Base-by-base conservation (phyloP, 2,888 invertebrate genomes). In the Spilarctia lutea region DNA sequence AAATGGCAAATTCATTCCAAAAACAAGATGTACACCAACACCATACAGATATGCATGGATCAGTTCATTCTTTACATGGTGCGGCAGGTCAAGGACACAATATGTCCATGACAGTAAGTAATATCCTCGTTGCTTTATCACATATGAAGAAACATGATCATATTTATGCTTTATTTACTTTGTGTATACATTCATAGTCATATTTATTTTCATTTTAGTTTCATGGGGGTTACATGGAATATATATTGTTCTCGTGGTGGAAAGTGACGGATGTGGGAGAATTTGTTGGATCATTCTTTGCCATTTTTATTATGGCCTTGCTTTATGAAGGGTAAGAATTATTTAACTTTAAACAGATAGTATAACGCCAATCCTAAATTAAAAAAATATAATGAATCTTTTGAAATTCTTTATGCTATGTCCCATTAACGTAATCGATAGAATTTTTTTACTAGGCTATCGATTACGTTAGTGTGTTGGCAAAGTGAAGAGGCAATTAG, bases 261-360 rank as follows among this genome's bases (percentile, higher is more conserved):
- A 97, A 97, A 86, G 97, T 98, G 74, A 96, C 96, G 56, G 97
- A 97, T 33, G 91, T 97, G 74, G 97, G 97, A 67, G 98, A 98
- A 76, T 96, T 99, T 85, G 93, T 99, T 76, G 98, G 98, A 66
- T 99, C 99, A 8, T 99, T 99, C 96, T 94, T 99, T 81, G 98
- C 98, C 68, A 98, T 99, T 87, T 98, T 99, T 90, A 96, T 99
- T 80, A 97, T 99, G 97, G 99, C 99, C 11, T 97, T 99, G 72
- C 95, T 99, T 42, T 99, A 99, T 92, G 99, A 99, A 96, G 99
- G 99, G 85, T 97, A 98, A 78, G 98, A 84, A 78, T 74, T 20
- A 75, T 65, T 72, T 80, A 66, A 52, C 75, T 72, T 70, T n/a
- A 8, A 30, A 60, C 63, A 30, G 60, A 63, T 30, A 63, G 3